Evolutionary conservation across 1,140 invertebrate species (phyloP).

Genomic region (Copidosoma floridanum): DNA sequence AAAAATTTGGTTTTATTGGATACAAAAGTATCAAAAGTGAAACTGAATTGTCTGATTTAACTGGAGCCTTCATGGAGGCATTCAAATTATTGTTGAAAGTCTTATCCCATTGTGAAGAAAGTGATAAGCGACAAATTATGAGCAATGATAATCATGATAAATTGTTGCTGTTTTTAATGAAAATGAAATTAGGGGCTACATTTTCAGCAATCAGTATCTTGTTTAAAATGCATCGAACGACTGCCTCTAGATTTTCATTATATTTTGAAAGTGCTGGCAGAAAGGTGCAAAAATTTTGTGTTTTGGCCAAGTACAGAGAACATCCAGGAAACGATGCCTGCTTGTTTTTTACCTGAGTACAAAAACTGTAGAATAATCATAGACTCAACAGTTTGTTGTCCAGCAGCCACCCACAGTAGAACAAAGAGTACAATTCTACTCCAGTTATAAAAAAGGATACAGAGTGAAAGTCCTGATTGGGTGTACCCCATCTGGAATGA

Average conservation of each 20-base stretch:
- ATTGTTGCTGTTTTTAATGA: neutral
- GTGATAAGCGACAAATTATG: neutral
- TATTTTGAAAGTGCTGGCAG: neutral
- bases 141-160: neutral
- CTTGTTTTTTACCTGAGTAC: neutral
- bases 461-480: too few species aligned
- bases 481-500: too few species aligned
- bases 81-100: neutral
- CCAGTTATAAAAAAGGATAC: too few species aligned
- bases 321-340: constrained; percentile 17
- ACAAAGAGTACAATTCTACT: too few species aligned
- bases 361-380: constrained; percentile 16
- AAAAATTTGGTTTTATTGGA: too few species aligned
- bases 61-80: neutral
- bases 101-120: neutral
- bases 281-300: constrained; percentile 7
- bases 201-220: neutral
- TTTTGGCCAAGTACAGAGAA: constrained; percentile 10
- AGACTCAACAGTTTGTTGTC: constrained; percentile 20
- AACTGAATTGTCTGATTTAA: neutral
- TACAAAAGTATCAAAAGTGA: neutral
- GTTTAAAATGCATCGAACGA: neutral
- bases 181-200: neutral
- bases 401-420: too few species aligned
- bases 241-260: constrained; percentile 12